Evolutionary conservation across 1,140 invertebrate species (phyloP).

Genomic region (Diorhabda sublineata): DNA sequence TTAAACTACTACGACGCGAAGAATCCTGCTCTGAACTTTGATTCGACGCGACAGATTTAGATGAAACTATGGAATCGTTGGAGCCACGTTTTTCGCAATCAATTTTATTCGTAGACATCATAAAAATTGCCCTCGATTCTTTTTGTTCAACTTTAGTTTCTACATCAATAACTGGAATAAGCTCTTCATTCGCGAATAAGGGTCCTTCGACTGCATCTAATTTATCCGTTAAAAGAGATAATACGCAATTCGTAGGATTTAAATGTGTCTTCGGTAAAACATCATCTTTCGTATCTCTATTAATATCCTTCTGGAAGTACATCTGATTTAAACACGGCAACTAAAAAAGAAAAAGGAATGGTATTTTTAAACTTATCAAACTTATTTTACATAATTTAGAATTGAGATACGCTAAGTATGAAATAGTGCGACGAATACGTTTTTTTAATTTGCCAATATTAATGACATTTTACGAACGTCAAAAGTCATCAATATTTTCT

Average conservation of each 20-base stretch:
- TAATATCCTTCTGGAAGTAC: constrained; percentile 2
- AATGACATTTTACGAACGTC: too few relatives aligned
- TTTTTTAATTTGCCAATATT: too few relatives aligned
- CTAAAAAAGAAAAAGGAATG: not conserved
- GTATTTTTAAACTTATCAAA: not conserved
- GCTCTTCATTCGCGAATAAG: constrained; percentile 2
- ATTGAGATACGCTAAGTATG: too few relatives aligned
- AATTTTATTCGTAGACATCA: constrained; percentile 18
- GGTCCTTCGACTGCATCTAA: not conserved
- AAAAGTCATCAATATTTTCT: too few relatives aligned
- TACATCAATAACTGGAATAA: not conserved
- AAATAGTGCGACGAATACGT: too few relatives aligned
- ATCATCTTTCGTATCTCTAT: not conserved
- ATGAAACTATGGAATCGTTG: constrained; percentile 27
- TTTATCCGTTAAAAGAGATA: not conserved
- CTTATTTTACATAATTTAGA: not conserved
- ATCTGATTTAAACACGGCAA: not conserved
- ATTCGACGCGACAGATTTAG: not conserved
- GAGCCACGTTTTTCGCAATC: constrained; percentile 30
- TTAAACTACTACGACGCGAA: constrained; percentile 9
- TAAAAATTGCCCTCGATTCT: not conserved
- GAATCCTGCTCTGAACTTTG: constrained; percentile 1
- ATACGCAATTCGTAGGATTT: not conserved
- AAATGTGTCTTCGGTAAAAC: not conserved
- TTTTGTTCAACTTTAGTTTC: not conserved